These are phyloP conservation scores for Thryonomys swinderianus DNA, from an alignment of 2,113 vertebrate species.

Conservation along the genomic window DNA sequence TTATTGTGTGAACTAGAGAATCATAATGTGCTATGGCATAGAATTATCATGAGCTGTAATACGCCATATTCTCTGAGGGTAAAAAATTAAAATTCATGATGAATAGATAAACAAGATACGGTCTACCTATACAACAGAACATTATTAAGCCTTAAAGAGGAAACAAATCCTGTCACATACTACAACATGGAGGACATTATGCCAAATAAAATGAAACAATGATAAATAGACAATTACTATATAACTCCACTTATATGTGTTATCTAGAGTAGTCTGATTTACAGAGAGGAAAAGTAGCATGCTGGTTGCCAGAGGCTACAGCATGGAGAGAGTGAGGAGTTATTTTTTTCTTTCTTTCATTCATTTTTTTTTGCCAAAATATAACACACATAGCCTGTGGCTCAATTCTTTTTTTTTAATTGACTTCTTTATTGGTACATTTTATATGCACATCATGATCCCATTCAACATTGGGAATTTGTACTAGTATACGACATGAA, in stretches of 20 bases:
- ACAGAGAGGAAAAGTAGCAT: slow-evolving; percentile 13
- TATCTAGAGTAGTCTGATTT: not conserved
- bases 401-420: too few relatives aligned
- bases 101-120: slow-evolving; percentile 9
- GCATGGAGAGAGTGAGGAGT: not conserved
- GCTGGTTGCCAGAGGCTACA: not conserved
- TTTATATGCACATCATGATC: too few relatives aligned
- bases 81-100: not conserved
- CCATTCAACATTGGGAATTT: too few relatives aligned
- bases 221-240: slow-evolving; percentile 1
- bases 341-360: too few relatives aligned
- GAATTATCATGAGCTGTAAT: slow-evolving; percentile 20
- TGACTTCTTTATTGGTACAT: too few relatives aligned
- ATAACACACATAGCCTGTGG: too few relatives aligned
- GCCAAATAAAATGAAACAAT: slow-evolving; percentile 27
- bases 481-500: too few relatives aligned
- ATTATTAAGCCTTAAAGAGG: not conserved
- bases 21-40: not conserved
- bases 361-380: too few relatives aligned
- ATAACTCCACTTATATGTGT: not conserved
- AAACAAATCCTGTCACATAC: slow-evolving; percentile 18
- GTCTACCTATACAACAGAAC: not conserved
- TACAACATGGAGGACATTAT: not conserved
- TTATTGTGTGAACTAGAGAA: slow-evolving; percentile 24
- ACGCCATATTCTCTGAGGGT: not conserved